Evolutionary conservation across 1,140 invertebrate genomes (phyloP), one percentile per base, ranked within the genome.

Genomic region (Atta texana): DNA sequence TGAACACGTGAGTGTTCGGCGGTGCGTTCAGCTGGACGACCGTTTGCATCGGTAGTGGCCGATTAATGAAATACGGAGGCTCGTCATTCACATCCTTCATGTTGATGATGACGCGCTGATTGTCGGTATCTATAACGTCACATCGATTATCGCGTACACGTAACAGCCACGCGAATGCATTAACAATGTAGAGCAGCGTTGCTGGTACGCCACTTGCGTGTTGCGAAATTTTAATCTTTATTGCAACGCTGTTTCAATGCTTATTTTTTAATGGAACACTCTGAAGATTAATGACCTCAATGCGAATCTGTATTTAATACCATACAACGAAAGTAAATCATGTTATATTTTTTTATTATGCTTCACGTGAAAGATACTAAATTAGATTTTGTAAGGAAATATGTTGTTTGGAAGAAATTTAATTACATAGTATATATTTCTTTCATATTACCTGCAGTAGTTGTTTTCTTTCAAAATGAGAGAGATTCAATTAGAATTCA

Each of bases 21-120:
- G 98, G 98, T 18, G 98, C 98, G 92, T 99, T 99, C 21, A 99
- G 96, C 93, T 99, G 98, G 0, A 99, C 98, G 74, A 99, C 98
- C 5, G 98, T 98, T 95, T 99, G 98, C 98, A 99, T 99, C n/a
- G 98, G 98, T 85, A 99, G 95, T 0, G 98, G 98, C 3, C 98
- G 96, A 95, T 99, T 99, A 96, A 99, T 98, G 95, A 99, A 99
- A 94, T 99, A 99, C 1, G 98, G 98, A 1, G 98, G 97, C 95
- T 99, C 98, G 94, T 99, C 98, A 94, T 99, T 99, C n/a, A 99
- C 97, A 95, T 99, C 98, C 95, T 98, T 98, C 82, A 99, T 98
- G 95, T 98, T 98, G 92, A 99, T 98, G 90, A 99, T 99, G 14
- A 99, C 98, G 53, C 98, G 96, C 93, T 99, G 98, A 95, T 98